A percentile compares a stretch with the other conserved stretches of the same genome.
phyloP scores from a whole-genome alignment of 2,888 invertebrate species.

The Polydrusus tereticollis region DNA sequence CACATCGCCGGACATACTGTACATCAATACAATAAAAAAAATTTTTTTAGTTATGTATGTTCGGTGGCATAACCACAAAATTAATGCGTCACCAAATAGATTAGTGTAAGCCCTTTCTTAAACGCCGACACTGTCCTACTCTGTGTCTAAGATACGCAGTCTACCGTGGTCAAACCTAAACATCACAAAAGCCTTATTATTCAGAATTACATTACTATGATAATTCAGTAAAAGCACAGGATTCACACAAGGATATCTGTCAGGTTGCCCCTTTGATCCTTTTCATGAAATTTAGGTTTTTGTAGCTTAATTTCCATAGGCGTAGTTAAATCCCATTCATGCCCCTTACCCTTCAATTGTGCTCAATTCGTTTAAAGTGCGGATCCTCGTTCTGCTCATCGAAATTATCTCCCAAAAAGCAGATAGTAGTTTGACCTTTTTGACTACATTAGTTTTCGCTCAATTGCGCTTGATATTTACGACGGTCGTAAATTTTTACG shows the following conservation, averaged over 20 bases:
- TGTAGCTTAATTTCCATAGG: not conserved
- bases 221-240: not conserved
- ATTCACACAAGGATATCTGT: not conserved
- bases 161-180: not conserved
- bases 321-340: too few relatives aligned
- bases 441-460: slow-evolving; percentile 4
- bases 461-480: slow-evolving; percentile 42
- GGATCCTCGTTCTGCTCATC: not conserved
- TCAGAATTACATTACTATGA: not conserved
- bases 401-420: not conserved
- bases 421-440: slow-evolving; percentile 21
- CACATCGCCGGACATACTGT: too few relatives aligned
- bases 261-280: not conserved
- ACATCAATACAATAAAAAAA: too few relatives aligned
- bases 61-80: too few relatives aligned
- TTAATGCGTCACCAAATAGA: too few relatives aligned
- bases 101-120: too few relatives aligned
- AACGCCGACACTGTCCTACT: not conserved
- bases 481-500: slow-evolving; percentile 28
- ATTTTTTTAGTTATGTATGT: too few relatives aligned
- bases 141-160: not conserved
- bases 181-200: not conserved
- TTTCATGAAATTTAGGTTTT: not conserved
- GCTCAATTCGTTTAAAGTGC: not conserved
- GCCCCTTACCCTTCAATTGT: too few relatives aligned